Conservation (phyloP, 35 echinoderm and acorn worm genomes). For the Acanthaster planci region DNA sequence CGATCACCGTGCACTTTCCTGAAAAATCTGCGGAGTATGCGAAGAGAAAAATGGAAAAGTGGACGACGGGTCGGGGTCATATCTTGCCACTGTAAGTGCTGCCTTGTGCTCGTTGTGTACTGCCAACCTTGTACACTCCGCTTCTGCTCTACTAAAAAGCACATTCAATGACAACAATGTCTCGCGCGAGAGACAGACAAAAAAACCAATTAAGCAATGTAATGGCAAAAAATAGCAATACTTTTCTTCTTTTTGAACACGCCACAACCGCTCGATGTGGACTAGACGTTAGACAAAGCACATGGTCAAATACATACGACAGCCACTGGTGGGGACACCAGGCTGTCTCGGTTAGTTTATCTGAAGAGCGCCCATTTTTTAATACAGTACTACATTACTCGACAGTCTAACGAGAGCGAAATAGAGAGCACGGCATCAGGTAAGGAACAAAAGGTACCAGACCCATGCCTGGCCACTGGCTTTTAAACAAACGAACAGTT, state of each 20-base stretch:
- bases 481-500: background rate
- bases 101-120: background rate
- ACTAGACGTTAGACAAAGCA: background rate
- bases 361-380: background rate
- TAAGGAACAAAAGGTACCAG: background rate
- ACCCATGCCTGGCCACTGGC: background rate
- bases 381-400: slow-evolving; percentile 26
- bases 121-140: background rate
- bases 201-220: slow-evolving; percentile 3
- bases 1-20: background rate
- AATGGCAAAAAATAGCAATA: slow-evolving; percentile 33
- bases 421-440: background rate
- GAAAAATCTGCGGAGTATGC: background rate
- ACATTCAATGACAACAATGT: slow-evolving; percentile 14
- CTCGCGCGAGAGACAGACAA: background rate
- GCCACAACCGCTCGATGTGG: background rate
- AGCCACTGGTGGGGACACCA: background rate
- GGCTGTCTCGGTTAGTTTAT: background rate
- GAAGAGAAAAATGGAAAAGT: background rate
- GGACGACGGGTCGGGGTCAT: no score
- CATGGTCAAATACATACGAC: background rate
- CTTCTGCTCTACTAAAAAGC: slow-evolving; percentile 4
- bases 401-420: background rate
- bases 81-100: background rate
- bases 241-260: background rate